Base-by-base conservation (phyloP, 2,113 vertebrate species). In the Silurus asotus region DNA sequence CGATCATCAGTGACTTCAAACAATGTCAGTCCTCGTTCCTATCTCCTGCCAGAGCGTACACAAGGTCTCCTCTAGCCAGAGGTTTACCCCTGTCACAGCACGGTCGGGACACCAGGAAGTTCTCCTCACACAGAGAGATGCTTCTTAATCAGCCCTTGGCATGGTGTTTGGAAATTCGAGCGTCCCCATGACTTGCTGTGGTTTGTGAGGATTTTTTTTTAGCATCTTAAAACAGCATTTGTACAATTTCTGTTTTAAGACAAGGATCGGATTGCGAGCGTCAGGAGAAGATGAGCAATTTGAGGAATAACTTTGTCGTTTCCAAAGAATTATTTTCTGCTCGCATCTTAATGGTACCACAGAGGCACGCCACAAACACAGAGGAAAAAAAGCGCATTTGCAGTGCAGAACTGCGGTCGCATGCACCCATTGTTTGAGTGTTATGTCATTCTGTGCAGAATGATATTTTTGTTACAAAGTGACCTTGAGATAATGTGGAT, bases 251-350 rank as follows among this genome's bases (percentile, higher is more conserved):
- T 90, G 89, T 77, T 84, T 88, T 67, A 86, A 91, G 88, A 88
- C 86, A 90, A 88, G 74, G 78, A 88, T 93, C 81, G 48, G 82
- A 83, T 91, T 91, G 81, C 85, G 70, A 69, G 69, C 88, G 88
- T 88, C 89, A 91, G 62, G 88, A 91, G 91, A 92, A 85, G 78
- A 89, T 90, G 58, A 78, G 84, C 88, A 88, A 89, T 91, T 91
- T 79, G 75, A 92, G 87, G 88, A 89, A 87, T 82, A 89, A 77
- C 77, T 80, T 84, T 64, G 55, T 85, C 55, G 51, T 56, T 88
- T 90, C 69, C 70, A 48, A 59, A 69, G 72, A 89, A 61, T 53
- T 72, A 85, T 89, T 64, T 75, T 69, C 78, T 79, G 83, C 69
- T 83, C 65, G 64, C 84, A 90, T 87, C 53, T 87, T 77, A 88